Conservation (phyloP, 2,888 invertebrate genomes). For the Eristalis pertinax region DNA sequence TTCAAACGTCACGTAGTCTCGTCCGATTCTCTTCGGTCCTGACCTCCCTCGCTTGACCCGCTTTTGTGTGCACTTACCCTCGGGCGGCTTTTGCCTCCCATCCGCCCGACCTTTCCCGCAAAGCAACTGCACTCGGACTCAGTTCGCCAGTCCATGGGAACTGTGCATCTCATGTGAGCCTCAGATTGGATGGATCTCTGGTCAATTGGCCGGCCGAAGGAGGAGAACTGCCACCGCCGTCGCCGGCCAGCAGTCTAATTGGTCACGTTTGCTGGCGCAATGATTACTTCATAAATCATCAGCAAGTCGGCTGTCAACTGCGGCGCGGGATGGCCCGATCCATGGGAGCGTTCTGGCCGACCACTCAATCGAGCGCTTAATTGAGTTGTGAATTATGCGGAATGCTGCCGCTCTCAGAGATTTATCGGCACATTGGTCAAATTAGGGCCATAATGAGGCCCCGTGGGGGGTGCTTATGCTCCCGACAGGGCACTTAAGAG, state of each 20-base stretch:
- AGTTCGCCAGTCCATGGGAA: not conserved
- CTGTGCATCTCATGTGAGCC: not conserved
- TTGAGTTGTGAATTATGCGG: slow-evolving; percentile 63
- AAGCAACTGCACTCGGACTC: not conserved
- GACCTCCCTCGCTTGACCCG: slow-evolving; percentile 27
- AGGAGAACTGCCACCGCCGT: not conserved
- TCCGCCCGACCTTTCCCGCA: not conserved
- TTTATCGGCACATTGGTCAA: slow-evolving; percentile 39
- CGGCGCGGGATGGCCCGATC: not conserved
- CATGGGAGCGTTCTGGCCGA: not conserved
- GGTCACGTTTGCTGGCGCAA: slow-evolving; percentile 69
- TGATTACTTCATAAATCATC: slow-evolving; percentile 68
- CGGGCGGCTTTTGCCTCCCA: not conserved
- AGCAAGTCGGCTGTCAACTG: slow-evolving; percentile 14
- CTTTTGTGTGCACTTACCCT: slow-evolving; percentile 3
- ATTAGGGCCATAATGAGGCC: slow-evolving; percentile 49
- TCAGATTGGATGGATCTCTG: slow-evolving; percentile 31
- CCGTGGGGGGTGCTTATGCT: slow-evolving; percentile 30
- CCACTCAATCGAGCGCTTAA: slow-evolving; percentile 49
- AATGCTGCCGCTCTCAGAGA: slow-evolving; percentile 36
- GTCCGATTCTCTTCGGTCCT: slow-evolving; percentile 5
- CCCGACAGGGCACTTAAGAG: slow-evolving; percentile 26
- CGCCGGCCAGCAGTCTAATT: slow-evolving; percentile 43
- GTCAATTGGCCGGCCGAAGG: slow-evolving; percentile 32
- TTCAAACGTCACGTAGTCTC: slow-evolving; percentile 59